These are phyloP conservation scores for Denticeps clupeoides DNA, from an alignment of 2,797 vertebrate species.

Conservation along the genomic window DNA sequence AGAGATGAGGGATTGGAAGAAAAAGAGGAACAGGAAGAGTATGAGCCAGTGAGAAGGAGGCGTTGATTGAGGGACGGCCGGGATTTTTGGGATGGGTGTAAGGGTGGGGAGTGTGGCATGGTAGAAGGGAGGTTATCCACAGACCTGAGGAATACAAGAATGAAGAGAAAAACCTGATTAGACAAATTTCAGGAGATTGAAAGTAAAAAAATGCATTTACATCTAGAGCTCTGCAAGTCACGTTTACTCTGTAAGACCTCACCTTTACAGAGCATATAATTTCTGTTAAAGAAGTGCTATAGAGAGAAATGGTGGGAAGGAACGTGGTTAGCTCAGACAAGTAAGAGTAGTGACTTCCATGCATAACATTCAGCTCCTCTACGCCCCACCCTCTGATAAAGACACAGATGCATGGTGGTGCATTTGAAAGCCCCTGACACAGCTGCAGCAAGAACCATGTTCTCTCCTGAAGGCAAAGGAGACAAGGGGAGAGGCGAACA, in stretches of 20 bases:
- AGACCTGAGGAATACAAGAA: conserved; percentile 21
- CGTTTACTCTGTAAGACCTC: no score
- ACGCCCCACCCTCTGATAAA: no score
- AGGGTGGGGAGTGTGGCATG: conserved; percentile 35
- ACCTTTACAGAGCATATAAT: no score
- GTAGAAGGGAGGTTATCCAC: conserved; percentile 32
- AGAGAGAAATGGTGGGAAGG: conserved; percentile 9
- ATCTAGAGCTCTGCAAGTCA: no score
- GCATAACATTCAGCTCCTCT: no score
- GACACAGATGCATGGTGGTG: no score
- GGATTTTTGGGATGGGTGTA: conserved; percentile 27
- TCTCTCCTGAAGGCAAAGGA: neutral
- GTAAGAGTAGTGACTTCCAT: no score
- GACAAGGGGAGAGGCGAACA: no score
- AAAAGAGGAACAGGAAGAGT: neutral
- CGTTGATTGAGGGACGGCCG: conserved; percentile 23
- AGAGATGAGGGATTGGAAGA: neutral
- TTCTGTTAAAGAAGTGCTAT: conserved; percentile 9
- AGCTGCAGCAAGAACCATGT: no score
- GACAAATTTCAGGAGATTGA: no score
- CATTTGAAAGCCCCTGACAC: no score
- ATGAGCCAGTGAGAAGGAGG: conserved; percentile 19
- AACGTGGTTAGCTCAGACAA: no score
- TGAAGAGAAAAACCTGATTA: neutral
- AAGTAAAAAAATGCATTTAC: neutral